Evolutionary conservation across 2,888 invertebrate genomes (phyloP).

Genomic region (Pediacus dermestoides): DNA sequence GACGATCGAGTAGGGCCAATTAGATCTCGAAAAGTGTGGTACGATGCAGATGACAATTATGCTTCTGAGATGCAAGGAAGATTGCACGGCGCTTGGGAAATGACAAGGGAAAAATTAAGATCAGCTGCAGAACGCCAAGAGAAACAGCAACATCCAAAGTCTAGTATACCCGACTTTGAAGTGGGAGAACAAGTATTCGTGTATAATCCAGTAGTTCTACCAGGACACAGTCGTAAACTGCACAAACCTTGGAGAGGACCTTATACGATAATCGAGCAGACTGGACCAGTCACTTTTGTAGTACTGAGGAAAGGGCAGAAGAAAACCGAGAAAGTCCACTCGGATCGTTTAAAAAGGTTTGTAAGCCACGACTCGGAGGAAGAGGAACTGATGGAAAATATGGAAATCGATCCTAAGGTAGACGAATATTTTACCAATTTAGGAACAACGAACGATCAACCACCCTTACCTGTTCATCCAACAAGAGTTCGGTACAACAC

Average conservation of each 20-base stretch:
- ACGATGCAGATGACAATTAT: slow-evolving; percentile 19
- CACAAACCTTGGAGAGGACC: slow-evolving; percentile 15
- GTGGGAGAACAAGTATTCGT: slow-evolving; percentile 20
- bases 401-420: no score
- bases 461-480: no score
- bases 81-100: slow-evolving; percentile 7
- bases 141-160: slow-evolving; percentile 13
- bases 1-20: slow-evolving; percentile 22
- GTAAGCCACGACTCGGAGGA: no score
- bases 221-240: slow-evolving; percentile 14
- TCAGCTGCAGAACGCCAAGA: slow-evolving; percentile 10
- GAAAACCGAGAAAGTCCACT: neutral
- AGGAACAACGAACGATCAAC: no score
- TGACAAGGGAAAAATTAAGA: neutral
- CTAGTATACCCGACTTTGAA: slow-evolving; percentile 8
- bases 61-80: slow-evolving; percentile 7
- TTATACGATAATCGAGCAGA: slow-evolving; percentile 10
- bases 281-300: slow-evolving; percentile 8
- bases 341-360: neutral
- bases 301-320: no score
- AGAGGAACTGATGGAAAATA: no score
- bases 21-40: slow-evolving; percentile 8
- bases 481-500: no score
- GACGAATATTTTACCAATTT: no score
- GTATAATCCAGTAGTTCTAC: slow-evolving; percentile 12